Conservation (phyloP, 2,113 vertebrate species). For the Cynocephalus volans region DNA sequence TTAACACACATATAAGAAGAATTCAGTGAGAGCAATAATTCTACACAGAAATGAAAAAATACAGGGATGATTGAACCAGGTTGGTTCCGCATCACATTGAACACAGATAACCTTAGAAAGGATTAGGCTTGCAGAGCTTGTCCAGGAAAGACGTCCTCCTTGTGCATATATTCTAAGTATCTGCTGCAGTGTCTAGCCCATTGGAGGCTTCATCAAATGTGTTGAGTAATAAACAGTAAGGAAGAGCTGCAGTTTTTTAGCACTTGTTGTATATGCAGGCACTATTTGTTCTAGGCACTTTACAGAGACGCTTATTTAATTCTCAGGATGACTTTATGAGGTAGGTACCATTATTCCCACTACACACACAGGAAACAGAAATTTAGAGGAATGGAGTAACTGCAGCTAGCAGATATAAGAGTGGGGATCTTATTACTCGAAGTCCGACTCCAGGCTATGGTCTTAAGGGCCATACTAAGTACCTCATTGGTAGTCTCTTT, state of each 20-base stretch:
- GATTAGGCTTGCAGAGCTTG: background rate
- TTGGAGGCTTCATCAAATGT: background rate
- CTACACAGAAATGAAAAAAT: background rate
- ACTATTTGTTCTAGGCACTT: background rate
- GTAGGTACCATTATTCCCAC: no score
- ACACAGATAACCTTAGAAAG: no score
- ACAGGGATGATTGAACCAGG: fast-evolving
- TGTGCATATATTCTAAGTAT: background rate
- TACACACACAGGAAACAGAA: background rate
- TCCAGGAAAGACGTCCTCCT: no score
- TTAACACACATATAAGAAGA: background rate
- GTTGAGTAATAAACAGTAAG: background rate
- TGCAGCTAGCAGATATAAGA: fast-evolving
- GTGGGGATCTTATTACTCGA: no score
- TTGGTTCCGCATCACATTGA: background rate
- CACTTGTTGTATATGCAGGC: background rate
- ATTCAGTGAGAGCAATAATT: background rate
- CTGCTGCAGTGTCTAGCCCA: background rate
- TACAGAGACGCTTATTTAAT: background rate
- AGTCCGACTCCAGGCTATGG: background rate
- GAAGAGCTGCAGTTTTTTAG: background rate
- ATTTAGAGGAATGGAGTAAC: background rate
- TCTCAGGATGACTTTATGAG: background rate
- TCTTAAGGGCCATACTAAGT: background rate
- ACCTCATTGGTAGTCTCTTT: background rate